These are phyloP conservation scores for Microctonus aethiopoides DNA, from an alignment of 2,888 invertebrate species.

Conservation along the genomic window DNA sequence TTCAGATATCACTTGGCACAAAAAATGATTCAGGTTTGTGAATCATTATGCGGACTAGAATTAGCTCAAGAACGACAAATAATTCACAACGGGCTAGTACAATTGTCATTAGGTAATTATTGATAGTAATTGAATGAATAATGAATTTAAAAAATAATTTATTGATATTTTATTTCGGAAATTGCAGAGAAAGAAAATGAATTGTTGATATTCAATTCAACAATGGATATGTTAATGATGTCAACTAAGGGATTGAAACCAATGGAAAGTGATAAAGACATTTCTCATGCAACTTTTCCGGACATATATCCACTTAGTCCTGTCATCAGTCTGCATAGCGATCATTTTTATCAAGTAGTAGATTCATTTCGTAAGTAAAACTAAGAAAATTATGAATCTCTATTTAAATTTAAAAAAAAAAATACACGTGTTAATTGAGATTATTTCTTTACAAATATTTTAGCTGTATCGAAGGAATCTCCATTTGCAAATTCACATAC, in stretches of 20 bases:
- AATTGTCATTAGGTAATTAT: slow-evolving; percentile 68
- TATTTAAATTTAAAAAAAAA: background rate
- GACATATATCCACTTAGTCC: slow-evolving; percentile 81
- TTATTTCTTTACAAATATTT: slow-evolving; percentile 44
- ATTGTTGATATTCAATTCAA: slow-evolving; percentile 74
- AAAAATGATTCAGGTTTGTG: slow-evolving; percentile 77
- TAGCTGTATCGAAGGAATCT: slow-evolving; percentile 69
- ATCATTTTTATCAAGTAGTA: slow-evolving; percentile 74
- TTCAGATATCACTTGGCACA: slow-evolving; percentile 75
- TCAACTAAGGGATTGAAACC: slow-evolving; percentile 74
- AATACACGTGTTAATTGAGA: background rate
- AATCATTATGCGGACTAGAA: slow-evolving; percentile 72
- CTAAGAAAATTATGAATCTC: slow-evolving; percentile 20
- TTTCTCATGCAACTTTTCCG: slow-evolving; percentile 73
- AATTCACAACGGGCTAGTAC: slow-evolving; percentile 72
- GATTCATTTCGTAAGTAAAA: slow-evolving; percentile 80
- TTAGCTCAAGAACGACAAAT: slow-evolving; percentile 71
- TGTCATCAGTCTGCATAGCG: slow-evolving; percentile 74
- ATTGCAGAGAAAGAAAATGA: slow-evolving; percentile 71
- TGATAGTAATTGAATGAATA: background rate
- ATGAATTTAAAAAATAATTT: background rate
- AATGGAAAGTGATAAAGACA: slow-evolving; percentile 63
- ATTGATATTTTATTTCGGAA: slow-evolving; percentile 18
- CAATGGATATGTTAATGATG: slow-evolving; percentile 76
- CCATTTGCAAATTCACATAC: slow-evolving; percentile 79